phyloP scores from a whole-genome alignment of 2,888 invertebrate species.

The Eupithecia subumbrata region DNA sequence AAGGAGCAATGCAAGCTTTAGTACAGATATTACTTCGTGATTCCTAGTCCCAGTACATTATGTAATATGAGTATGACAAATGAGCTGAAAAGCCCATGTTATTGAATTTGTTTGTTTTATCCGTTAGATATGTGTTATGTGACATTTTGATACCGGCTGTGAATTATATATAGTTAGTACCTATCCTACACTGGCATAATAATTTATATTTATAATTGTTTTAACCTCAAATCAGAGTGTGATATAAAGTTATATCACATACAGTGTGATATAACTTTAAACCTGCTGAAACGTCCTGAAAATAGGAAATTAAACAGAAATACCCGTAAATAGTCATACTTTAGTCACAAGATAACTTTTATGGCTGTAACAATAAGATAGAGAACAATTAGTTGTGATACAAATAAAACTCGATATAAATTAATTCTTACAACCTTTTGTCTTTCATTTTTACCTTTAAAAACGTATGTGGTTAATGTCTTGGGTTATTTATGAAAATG shows the following conservation, averaged over 20 bases:
- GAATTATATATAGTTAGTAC: slow-evolving; percentile 20
- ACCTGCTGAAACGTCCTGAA: not conserved
- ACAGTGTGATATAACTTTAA: not conserved
- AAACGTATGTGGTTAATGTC: not conserved
- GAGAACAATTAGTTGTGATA: not conserved
- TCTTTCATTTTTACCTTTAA: slow-evolving; percentile 23
- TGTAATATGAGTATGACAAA: not conserved
- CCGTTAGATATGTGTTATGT: not conserved
- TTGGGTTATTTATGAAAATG: not conserved
- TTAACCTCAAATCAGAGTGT: not conserved
- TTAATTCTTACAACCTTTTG: slow-evolving; percentile 30
- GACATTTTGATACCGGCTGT: slow-evolving; percentile 29
- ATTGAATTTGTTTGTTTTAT: not conserved
- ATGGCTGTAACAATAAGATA: not conserved
- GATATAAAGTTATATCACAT: no score
- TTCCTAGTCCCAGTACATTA: not conserved
- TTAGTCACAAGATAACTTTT: not conserved
- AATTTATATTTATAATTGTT: slow-evolving; percentile 1
- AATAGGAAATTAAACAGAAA: not conserved
- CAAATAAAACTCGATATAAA: slow-evolving; percentile 27
- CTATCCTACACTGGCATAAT: slow-evolving; percentile 12
- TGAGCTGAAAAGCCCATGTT: not conserved
- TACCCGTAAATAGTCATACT: not conserved
- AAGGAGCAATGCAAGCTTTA: not conserved
- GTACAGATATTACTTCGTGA: not conserved